phyloP scores from a whole-genome alignment of 2,113 vertebrate species.

The Tylochromis polylepis region DNA sequence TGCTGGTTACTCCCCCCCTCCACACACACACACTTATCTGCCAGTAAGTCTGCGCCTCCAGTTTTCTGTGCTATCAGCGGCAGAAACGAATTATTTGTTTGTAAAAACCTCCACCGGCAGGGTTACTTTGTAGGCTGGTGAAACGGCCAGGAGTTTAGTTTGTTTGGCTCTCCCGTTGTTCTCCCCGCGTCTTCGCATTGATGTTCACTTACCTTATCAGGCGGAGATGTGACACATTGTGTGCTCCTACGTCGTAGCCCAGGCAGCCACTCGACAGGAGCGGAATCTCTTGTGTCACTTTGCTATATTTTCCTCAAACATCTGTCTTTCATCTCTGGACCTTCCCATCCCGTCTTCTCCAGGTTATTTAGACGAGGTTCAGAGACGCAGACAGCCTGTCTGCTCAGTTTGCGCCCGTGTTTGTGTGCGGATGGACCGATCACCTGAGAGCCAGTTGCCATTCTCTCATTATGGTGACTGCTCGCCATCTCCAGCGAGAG shows the following conservation, averaged over 20 bases:
- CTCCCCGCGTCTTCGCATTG: not conserved
- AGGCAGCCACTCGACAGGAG: not conserved
- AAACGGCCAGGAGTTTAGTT: conserved; percentile 19
- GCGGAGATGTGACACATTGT: conserved; percentile 56
- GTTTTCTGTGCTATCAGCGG: conserved; percentile 10
- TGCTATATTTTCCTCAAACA: not conserved
- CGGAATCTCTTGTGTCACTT: conserved; percentile 21
- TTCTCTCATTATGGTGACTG: conserved; percentile 38
- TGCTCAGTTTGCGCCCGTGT: not conserved
- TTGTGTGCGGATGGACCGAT: conserved; percentile 20
- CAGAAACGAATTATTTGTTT: conserved; percentile 7
- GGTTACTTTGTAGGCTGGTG: not conserved
- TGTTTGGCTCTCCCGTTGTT: conserved; percentile 9
- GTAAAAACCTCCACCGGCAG: not conserved
- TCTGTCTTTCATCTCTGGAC: not conserved
- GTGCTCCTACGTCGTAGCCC: conserved; percentile 37
- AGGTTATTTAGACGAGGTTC: not conserved
- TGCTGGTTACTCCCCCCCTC: conserved; percentile 11
- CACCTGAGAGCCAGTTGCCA: conserved; percentile 56
- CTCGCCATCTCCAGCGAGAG: conserved; percentile 45
- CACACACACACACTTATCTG: not conserved
- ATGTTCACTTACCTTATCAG: conserved; percentile 54
- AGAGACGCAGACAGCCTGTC: not conserved
- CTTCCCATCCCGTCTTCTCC: not conserved
- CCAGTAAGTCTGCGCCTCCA: conserved; percentile 30